Conservation (phyloP, 1,140 invertebrate genomes). For the Hylyphantes graminicola region DNA sequence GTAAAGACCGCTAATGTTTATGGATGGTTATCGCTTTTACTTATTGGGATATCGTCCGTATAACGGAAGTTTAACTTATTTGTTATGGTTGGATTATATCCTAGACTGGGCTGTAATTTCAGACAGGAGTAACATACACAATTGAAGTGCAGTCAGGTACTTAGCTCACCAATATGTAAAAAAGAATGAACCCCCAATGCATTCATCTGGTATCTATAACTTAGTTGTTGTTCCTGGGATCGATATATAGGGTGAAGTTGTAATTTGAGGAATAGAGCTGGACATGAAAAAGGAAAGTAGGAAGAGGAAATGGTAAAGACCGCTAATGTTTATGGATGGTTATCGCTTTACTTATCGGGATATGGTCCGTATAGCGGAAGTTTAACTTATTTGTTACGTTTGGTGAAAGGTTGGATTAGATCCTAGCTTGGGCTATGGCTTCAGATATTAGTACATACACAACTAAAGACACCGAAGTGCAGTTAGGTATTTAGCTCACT, state of each 20-base stretch:
- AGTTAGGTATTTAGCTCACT: too few species aligned
- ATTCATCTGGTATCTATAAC: not conserved
- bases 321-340: too few species aligned
- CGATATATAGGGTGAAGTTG: not conserved
- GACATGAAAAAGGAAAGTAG: too few species aligned
- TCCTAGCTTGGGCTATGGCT: not conserved
- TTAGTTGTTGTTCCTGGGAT: not conserved
- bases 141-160: too few species aligned
- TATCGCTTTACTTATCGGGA: not conserved
- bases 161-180: too few species aligned
- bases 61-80: not conserved
- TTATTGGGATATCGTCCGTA: not conserved
- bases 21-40: not conserved
- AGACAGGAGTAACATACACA: too few species aligned
- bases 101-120: not conserved
- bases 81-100: not conserved
- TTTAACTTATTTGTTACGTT: not conserved
- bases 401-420: not conserved
- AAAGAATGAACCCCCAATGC: not conserved
- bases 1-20: too few species aligned
- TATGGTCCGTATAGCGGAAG: not conserved
- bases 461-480: too few species aligned
- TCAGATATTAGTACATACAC: too few species aligned
- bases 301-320: too few species aligned
- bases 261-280: not conserved